A percentile compares a stretch with the other conserved stretches of the same genome.
Conservation (phyloP, 2,797 vertebrate species). For the Rhynchonycteris naso region DNA sequence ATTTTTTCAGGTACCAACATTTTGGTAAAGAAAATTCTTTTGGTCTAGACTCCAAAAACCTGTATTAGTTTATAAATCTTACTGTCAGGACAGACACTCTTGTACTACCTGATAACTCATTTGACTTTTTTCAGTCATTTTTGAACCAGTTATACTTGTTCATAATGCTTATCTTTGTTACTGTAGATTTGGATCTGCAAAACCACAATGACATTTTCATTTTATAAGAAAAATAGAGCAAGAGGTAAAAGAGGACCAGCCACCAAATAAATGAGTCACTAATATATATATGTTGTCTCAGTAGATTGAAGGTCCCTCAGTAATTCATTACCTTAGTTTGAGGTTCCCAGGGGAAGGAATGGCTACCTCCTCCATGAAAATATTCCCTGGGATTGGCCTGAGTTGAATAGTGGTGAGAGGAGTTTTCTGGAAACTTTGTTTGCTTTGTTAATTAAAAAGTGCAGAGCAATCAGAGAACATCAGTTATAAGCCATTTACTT, state of each 20-base stretch:
- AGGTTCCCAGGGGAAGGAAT: constrained; percentile 70
- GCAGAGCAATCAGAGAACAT: constrained; percentile 75
- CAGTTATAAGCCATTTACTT: constrained; percentile 65
- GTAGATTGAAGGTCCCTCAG: background rate
- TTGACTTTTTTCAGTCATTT: constrained; percentile 53
- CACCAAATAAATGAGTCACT: constrained; percentile 67
- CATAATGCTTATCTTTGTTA: background rate
- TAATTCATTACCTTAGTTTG: background rate
- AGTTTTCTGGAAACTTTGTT: constrained; percentile 77
- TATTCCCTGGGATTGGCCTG: background rate
- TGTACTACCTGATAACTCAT: background rate
- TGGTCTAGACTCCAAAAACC: background rate
- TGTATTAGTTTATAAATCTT: background rate
- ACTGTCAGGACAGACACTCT: background rate
- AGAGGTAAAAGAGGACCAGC: constrained; percentile 14
- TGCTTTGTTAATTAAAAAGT: constrained; percentile 80
- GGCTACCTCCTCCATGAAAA: constrained; percentile 68
- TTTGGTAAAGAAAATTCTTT: background rate
- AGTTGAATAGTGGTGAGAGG: constrained; percentile 68
- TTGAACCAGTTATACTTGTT: background rate
- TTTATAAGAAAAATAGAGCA: background rate
- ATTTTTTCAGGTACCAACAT: background rate
- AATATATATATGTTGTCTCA: constrained; percentile 77
- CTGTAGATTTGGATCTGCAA: background rate
- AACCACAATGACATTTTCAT: constrained; percentile 16